These are phyloP conservation scores for Montipora foliosa DNA, from an alignment of 64 coral and sea anemone species.

Conservation along the genomic window DNA sequence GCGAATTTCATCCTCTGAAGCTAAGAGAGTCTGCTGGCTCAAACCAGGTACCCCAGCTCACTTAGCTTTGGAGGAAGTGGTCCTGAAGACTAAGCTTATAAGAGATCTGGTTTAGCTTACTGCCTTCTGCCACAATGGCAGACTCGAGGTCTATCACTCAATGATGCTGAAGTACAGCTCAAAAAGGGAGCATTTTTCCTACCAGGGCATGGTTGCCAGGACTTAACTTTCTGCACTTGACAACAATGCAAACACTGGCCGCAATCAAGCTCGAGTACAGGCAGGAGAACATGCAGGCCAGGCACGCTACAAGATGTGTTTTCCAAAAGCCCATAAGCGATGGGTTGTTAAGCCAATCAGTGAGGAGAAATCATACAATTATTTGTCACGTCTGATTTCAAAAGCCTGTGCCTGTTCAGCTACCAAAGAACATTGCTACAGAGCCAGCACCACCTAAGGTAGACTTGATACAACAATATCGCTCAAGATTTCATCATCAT, in stretches of 20 bases:
- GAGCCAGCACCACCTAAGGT: background rate
- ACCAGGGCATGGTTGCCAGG: slow-evolving; percentile 20
- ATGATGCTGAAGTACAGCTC: slow-evolving; percentile 23
- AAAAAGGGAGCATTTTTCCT: slow-evolving; percentile 33
- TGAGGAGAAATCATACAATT: slow-evolving; percentile 22
- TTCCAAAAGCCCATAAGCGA: slow-evolving; percentile 40
- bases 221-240: slow-evolving; percentile 25
- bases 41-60: slow-evolving; percentile 17
- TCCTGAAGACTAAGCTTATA: slow-evolving; percentile 10
- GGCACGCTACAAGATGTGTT: slow-evolving; percentile 39
- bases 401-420: background rate
- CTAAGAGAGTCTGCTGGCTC: background rate
- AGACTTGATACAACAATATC: no score
- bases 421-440: slow-evolving; percentile 2
- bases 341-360: slow-evolving; percentile 26
- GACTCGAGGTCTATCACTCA: background rate
- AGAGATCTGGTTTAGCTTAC: slow-evolving; percentile 24
- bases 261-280: background rate
- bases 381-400: background rate
- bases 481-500: no score
- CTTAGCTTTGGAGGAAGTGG: background rate
- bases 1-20: background rate
- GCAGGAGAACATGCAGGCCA: slow-evolving; percentile 20
- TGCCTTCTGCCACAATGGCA: slow-evolving; percentile 16
- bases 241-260: background rate